Evolutionary conservation across 2,888 invertebrate genomes (phyloP), one percentile per base, ranked within the genome.

Genomic region (Notodonta ziczac): DNA sequence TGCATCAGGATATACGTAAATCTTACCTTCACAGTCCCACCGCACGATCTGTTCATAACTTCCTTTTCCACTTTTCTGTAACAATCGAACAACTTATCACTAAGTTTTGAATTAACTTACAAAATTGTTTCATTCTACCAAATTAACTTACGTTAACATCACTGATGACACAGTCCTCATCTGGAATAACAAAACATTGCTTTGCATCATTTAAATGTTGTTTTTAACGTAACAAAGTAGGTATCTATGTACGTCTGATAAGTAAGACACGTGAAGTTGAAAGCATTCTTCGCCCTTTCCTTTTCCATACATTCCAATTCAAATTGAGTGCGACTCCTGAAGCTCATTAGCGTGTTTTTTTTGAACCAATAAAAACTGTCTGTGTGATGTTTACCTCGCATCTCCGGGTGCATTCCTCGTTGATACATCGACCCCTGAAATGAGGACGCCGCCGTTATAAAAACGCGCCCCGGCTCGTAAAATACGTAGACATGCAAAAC

Each of bases 361-460:
- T 32, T 51, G 14, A n/a, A 24, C 24, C 24, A 16, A 51, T 24
- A 12, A 51, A 24, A 32, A 24, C 5, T 12, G 10, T 51, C 5
- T 16, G n/a, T 50, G 8, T 6, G 13, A 44, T 24, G 44, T 24
- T 56, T 56, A 74, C 74, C 74, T 69, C 63, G 7, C 44, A 6
- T 16, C 24, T 16, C 12, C 35, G 50, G 12, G 16, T 40, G 57
- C 53, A 58, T 12, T 52, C 61, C 53, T 60, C 50, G 39, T 56
- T 56, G 54, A 52, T 58, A 55, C 56, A 39, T n/a, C 48, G 69
- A 61, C 60, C 64, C 67, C 77, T 74, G 72, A 14, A 56, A 76
- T 14, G 65, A 69, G 67, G 66, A 53, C 67, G 42, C 16, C 46
- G 42, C 16, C 46, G 48, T 58, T 71, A 71, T 76, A 76, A 74